Base-by-base conservation (phyloP, 2,888 invertebrate species). In the Seira musarum region DNA sequence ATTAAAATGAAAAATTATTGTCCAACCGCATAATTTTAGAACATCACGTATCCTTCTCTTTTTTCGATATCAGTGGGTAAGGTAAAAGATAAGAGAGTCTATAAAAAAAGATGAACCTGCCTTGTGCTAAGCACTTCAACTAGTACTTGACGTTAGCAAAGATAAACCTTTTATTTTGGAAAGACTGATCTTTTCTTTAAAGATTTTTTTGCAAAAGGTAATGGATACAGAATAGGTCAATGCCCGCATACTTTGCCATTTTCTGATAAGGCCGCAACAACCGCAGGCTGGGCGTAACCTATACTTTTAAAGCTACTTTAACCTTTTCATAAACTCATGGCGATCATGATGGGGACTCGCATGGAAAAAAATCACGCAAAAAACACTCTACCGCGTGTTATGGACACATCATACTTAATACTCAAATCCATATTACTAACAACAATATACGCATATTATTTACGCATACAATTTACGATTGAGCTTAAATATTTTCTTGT, bases 1-100 rank as follows among this genome's bases (percentile, higher is more conserved):
- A 66, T 46, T 53, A 21, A 46, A 66, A 60, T 22, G 60, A 60
- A 60, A 60, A 49, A 49, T 49, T 49, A 49, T 49, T 49, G 49
- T 49, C 49, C 49, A 49, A 49, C 49, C 49, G 49, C 49, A 49
- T 49, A 49, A 49, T n/a, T 49, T 49, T n/a, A 3, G 6, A n/a
- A n/a, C 17, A 3, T 49, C 49, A 49, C 49, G 49, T 49, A 3
- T 13, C 17, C 49, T 49, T 13, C 49, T 30, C 3, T 30, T 30
- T 15, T 49, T 49, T 49, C 49, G 6, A 49, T 13, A n/a, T n/a
- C n/a, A n/a, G 17, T 2, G 49, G 49, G 49, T n/a, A n/a, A n/a
- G n/a, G n/a, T n/a, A n/a, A n/a, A n/a, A 49, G 49, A 49, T 49
- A 49, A 49, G 6, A 15, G 15, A 49, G 49, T 49, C 17, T 49